These are phyloP conservation scores for Epinotia bilunana DNA, from an alignment of 2,888 invertebrate genomes.

Conservation along the genomic window DNA sequence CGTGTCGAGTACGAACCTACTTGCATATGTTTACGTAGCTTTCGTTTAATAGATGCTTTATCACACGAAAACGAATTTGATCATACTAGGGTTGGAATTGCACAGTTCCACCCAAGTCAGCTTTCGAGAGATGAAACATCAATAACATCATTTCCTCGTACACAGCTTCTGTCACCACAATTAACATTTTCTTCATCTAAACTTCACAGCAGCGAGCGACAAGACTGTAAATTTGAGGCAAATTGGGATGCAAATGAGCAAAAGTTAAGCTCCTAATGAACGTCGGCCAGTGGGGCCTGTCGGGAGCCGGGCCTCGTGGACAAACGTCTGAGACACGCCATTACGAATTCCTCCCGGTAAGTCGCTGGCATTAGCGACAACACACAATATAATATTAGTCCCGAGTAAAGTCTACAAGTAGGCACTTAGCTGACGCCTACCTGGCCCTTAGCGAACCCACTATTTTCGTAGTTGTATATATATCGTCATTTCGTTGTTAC, in stretches of 20 bases:
- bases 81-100: too few relatives aligned
- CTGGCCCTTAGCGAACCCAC: too few relatives aligned
- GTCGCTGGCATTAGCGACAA: not conserved
- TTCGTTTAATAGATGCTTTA: not conserved
- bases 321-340: conserved; percentile 12
- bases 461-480: too few relatives aligned
- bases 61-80: too few relatives aligned
- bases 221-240: conserved; percentile 11
- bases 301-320: not conserved
- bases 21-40: not conserved
- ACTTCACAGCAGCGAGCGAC: not conserved
- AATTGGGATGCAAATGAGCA: conserved; percentile 37
- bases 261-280: conserved; percentile 33
- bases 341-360: conserved; percentile 2
- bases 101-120: too few relatives aligned
- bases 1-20: not conserved
- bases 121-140: not conserved
- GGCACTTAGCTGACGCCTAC: too few relatives aligned
- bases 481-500: too few relatives aligned
- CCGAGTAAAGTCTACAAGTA: too few relatives aligned
- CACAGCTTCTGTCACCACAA: too few relatives aligned
- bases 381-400: too few relatives aligned
- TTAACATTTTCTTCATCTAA: conserved; percentile 14
- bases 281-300: not conserved
- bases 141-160: not conserved